Percentiles rank a stretch among this genome's conserved stretches.
Conservation (phyloP, 2,797 vertebrate genomes). For the Eleutherodactylus coqui region DNA sequence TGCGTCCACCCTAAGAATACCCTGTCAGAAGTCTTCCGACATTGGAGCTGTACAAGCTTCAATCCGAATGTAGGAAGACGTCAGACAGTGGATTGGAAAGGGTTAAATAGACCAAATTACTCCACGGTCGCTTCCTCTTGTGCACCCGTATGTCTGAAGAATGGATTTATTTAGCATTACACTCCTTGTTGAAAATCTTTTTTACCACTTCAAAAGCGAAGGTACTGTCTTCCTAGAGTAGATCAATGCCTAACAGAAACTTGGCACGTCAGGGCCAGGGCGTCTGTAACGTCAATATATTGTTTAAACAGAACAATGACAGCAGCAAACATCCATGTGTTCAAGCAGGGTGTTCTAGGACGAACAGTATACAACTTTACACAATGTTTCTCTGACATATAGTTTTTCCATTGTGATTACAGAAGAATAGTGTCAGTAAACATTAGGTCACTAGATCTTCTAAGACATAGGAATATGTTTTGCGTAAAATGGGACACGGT, state of each 20-base stretch:
- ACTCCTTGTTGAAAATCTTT: not conserved
- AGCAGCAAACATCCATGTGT: constrained; percentile 26
- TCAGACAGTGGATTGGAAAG: too few relatives aligned
- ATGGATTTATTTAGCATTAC: not conserved
- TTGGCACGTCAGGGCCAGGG: constrained; percentile 3
- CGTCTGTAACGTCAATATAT: constrained; percentile 33
- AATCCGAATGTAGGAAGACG: too few relatives aligned
- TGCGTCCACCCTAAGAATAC: too few relatives aligned
- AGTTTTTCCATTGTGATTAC: constrained; percentile 7
- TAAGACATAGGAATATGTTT: not conserved
- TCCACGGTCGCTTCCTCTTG: not conserved
- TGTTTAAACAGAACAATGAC: constrained; percentile 41
- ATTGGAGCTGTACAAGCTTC: too few relatives aligned
- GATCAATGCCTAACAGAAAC: constrained; percentile 31
- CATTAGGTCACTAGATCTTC: constrained; percentile 16
- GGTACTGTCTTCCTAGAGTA: not conserved
- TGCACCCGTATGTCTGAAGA: not conserved
- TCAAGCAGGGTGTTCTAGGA: constrained; percentile 22
- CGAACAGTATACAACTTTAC: constrained; percentile 1
- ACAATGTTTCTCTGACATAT: constrained; percentile 31
- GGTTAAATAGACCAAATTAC: too few relatives aligned
- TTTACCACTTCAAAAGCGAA: not conserved
- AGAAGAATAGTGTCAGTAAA: not conserved
- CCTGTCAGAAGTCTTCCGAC: too few relatives aligned
- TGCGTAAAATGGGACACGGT: not conserved